A percentile compares a stretch with the other conserved stretches of the same genome.
phyloP scores from a whole-genome alignment of 2,797 vertebrate species.

The Trachops cirrhosus region DNA sequence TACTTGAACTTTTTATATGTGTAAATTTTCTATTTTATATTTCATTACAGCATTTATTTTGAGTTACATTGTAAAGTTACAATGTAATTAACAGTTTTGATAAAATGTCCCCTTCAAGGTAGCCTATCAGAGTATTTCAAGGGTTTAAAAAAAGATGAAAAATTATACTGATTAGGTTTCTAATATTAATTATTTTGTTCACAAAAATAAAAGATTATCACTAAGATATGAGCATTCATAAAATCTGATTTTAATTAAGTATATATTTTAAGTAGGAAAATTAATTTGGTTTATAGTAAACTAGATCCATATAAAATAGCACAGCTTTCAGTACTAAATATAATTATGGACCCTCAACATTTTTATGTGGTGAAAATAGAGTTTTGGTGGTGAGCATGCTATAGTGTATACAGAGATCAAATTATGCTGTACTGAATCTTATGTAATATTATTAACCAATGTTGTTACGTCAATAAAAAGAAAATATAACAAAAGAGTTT shows the following conservation, averaged over 20 bases:
- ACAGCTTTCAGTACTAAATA: background rate
- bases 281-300: background rate
- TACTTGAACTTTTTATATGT: background rate
- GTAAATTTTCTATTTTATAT: background rate
- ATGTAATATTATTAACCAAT: background rate
- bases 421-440: background rate
- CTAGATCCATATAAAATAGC: background rate
- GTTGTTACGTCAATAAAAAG: background rate
- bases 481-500: background rate
- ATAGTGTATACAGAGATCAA: background rate
- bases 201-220: constrained; percentile 15
- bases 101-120: background rate
- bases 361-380: background rate
- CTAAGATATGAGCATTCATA: background rate
- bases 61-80: background rate
- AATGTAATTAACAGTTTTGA: background rate
- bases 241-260: constrained; percentile 29
- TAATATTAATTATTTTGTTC: background rate
- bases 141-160: background rate
- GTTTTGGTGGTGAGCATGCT: background rate
- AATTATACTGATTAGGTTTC: background rate
- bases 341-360: background rate
- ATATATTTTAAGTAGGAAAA: background rate
- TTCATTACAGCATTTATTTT: constrained; percentile 29
- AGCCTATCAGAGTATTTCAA: constrained; percentile 22